These are phyloP conservation scores for Neomorphus geoffroyi DNA, from an alignment of 2,797 vertebrate species.

Conservation along the genomic window DNA sequence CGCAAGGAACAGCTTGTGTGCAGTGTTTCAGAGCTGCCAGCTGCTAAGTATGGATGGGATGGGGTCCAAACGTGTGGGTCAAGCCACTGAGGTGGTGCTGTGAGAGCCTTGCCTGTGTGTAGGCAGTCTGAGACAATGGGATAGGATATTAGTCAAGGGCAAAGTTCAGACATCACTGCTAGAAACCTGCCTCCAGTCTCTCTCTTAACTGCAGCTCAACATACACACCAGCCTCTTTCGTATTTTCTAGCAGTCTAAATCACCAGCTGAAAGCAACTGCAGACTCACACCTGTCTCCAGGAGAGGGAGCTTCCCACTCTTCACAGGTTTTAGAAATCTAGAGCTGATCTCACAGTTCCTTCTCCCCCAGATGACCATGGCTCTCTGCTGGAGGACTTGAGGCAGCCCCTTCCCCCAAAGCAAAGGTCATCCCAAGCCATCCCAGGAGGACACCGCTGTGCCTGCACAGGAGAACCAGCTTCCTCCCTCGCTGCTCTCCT, in stretches of 20 bases:
- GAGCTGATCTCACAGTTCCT: not conserved
- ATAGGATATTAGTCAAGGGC: not conserved
- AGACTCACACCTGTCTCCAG: not conserved
- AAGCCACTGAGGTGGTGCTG: not conserved
- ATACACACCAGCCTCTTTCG: no score
- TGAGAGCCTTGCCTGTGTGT: not conserved
- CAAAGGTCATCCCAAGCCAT: not conserved
- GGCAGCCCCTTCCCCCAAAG: not conserved
- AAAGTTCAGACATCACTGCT: not conserved
- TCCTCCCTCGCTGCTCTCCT: not conserved
- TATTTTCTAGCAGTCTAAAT: not conserved
- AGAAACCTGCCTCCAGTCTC: not conserved
- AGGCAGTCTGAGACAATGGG: not conserved
- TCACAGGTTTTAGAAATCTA: not conserved
- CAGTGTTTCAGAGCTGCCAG: not conserved
- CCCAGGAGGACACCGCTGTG: not conserved
- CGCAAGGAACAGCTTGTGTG: not conserved
- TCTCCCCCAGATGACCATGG: rapidly evolving
- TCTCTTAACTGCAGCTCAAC: not conserved
- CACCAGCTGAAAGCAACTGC: not conserved
- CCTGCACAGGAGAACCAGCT: not conserved
- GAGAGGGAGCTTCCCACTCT: not conserved
- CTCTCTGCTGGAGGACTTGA: not conserved
- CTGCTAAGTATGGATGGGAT: not conserved
- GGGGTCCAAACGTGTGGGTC: not conserved